Base-by-base conservation (phyloP, 2,113 vertebrate species). In the Elgaria multicarinata region DNA sequence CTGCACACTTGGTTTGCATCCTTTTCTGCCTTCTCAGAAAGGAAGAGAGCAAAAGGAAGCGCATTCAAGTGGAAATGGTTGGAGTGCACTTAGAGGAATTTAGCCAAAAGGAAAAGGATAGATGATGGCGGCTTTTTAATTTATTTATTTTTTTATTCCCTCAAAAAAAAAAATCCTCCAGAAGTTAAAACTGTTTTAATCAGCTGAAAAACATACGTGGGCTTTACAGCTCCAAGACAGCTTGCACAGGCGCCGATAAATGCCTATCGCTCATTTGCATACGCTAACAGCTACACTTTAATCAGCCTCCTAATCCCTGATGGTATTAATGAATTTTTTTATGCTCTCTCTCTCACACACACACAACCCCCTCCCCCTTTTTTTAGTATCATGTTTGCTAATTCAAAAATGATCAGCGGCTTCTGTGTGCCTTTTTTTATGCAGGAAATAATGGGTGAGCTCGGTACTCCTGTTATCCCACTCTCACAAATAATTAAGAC, bases 261-360 rank as follows among this genome's bases (percentile, higher is more conserved):
- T 99, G 98, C 98, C 98, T 99, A 99, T 99, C 98, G 97, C 98
- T 99, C 98, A 99, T 99, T 99, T 99, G 98, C 99, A 99, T 99
- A 99, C 96, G 98, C 98, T 99, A 98, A 99, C 98, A 99, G 98
- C 99, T 98, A 98, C 98, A 98, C 98, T 99, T 99, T 99, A 99
- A 99, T 99, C 99, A 99, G 98, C 98, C 98, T 98, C 98, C 98
- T 99, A 99, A 99, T 99, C 99, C 99, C 99, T 99, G 98, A 99
- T 98, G 98, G 98, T 99, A 99, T 99, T 99, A 99, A 99, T 99
- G 98, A 99, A 98, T 98, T 98, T 98, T 98, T 98, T 97, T 97
- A 97, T 97, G 96, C 97, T 94, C 94, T 90, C 95, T 96, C 95
- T 93, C 95, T 95, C 94, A 67, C 88, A 85, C 83, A 77, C 24